phyloP scores from a whole-genome alignment of 2,113 vertebrate genomes.

The Suncus etruscus region DNA sequence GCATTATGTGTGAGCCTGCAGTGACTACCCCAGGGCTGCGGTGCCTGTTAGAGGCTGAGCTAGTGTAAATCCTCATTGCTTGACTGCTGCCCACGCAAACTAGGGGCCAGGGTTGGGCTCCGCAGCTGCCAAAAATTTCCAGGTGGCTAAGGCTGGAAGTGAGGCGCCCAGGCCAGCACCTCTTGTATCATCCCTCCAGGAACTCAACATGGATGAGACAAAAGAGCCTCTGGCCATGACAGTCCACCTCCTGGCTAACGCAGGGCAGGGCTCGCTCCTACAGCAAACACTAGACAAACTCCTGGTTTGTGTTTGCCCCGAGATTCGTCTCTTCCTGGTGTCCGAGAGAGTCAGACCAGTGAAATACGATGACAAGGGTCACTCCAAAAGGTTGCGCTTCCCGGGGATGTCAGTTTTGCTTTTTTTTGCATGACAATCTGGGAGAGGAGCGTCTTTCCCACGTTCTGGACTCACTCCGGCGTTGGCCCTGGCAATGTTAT shows the following conservation, averaged over 20 bases:
- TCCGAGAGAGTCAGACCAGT: slow-evolving; percentile 89
- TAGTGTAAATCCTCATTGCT: background rate
- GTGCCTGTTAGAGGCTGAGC: background rate
- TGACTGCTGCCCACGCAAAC: no score
- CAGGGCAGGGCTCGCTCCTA: slow-evolving; percentile 89
- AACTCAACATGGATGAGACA: slow-evolving; percentile 81
- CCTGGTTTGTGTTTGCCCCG: slow-evolving; percentile 90
- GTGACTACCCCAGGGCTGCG: rapidly evolving
- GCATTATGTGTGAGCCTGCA: background rate
- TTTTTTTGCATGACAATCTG: slow-evolving; percentile 92
- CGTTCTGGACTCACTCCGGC: slow-evolving; percentile 92
- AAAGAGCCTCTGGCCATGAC: slow-evolving; percentile 87
- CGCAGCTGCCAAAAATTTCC: no score
- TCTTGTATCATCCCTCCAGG: slow-evolving; percentile 50
- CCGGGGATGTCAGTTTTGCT: slow-evolving; percentile 94
- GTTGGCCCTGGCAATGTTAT: slow-evolving; percentile 92
- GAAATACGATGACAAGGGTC: slow-evolving; percentile 76
- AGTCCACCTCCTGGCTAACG: slow-evolving; percentile 92
- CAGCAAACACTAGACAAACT: slow-evolving; percentile 93
- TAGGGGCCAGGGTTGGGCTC: no score
- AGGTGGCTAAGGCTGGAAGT: background rate
- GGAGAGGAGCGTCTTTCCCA: slow-evolving; percentile 92
- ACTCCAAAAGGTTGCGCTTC: slow-evolving; percentile 85
- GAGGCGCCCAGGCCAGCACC: no score
- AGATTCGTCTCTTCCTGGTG: slow-evolving; percentile 92